Conservation (phyloP, 2,888 invertebrate genomes). For the Andrena dorsata region DNA sequence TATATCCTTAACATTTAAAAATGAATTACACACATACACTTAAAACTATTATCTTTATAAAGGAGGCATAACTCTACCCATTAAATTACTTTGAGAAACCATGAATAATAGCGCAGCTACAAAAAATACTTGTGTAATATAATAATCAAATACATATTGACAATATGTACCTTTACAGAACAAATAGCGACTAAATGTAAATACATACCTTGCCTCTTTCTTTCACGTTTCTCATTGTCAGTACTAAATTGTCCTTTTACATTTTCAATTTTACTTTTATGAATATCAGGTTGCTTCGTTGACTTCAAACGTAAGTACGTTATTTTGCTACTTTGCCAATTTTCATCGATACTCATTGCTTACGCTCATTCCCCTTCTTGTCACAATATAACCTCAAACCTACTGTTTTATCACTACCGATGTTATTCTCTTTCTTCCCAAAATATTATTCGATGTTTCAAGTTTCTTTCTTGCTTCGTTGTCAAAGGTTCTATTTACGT, state of each 20-base stretch:
- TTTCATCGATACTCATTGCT: slow-evolving; percentile 44
- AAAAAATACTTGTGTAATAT: not conserved
- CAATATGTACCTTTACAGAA: slow-evolving; percentile 1
- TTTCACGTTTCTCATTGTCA: not conserved
- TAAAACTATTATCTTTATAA: not conserved
- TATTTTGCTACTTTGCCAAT: slow-evolving; percentile 22
- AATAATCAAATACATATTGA: not conserved
- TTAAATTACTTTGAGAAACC: not conserved
- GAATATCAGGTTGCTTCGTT: not conserved
- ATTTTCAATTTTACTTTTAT: slow-evolving; percentile 34
- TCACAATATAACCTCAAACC: slow-evolving; percentile 41
- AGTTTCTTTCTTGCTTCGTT: too few species aligned
- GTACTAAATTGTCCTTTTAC: slow-evolving; percentile 21
- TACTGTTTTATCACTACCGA: not conserved
- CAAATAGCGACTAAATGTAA: not conserved
- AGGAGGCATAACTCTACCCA: not conserved
- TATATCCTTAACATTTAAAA: not conserved
- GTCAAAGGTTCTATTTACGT: too few species aligned
- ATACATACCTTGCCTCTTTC: slow-evolving; percentile 26
- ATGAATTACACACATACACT: not conserved
- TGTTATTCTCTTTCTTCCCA: not conserved
- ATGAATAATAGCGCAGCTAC: not conserved
- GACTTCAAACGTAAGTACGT: slow-evolving; percentile 25
- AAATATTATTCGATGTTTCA: too few species aligned
- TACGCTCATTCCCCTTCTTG: slow-evolving; percentile 1